A percentile compares a stretch with the other conserved stretches of the same genome.
phyloP scores from a whole-genome alignment of 2,888 invertebrate genomes.

The Eristalis arbustorum region DNA sequence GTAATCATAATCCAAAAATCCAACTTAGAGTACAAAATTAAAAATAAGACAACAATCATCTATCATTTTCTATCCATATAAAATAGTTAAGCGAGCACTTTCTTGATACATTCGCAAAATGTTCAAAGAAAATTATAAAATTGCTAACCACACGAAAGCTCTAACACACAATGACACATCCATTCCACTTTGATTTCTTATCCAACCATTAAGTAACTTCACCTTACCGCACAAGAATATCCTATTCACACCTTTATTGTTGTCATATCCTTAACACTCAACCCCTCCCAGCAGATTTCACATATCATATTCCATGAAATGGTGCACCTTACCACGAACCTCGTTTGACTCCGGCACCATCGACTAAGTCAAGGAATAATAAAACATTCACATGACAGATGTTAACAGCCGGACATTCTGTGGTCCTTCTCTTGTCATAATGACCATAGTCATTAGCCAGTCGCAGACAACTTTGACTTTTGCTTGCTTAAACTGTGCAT shows the following conservation, averaged over 20 bases:
- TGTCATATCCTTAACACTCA: background rate
- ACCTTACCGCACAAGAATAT: background rate
- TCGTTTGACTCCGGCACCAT: background rate
- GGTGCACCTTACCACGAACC: background rate
- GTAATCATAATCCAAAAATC: no score
- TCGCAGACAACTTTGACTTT: constrained; percentile 21
- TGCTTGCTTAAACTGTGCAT: constrained; percentile 28
- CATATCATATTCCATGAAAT: background rate
- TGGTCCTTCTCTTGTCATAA: constrained; percentile 56
- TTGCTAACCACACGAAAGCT: background rate
- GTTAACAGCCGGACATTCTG: constrained; percentile 60
- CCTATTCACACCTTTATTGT: background rate
- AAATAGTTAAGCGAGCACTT: no score
- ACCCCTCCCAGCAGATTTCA: background rate
- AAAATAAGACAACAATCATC: no score
- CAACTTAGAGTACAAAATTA: no score
- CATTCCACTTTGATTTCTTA: background rate
- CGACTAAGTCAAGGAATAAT: background rate
- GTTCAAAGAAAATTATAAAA: background rate
- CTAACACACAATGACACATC: background rate
- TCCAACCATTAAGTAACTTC: background rate
- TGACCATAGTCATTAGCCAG: constrained; percentile 61
- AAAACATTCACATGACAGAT: constrained; percentile 65
- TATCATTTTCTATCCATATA: no score
- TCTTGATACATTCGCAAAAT: no score